Base-by-base conservation (phyloP, 2,113 vertebrate species). In the Oceanodroma tethys region DNA sequence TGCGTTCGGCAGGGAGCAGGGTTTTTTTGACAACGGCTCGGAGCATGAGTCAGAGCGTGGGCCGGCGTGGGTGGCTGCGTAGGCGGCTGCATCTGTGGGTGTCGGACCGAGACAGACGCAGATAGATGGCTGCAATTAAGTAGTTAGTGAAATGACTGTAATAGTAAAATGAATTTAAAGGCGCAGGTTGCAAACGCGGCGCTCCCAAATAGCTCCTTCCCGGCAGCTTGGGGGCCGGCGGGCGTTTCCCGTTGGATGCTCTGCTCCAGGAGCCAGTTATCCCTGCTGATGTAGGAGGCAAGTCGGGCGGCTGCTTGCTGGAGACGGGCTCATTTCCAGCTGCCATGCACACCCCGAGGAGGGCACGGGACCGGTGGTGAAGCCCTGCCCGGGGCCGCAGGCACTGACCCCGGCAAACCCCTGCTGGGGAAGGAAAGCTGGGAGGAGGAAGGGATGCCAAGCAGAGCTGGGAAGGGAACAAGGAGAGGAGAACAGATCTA, bases 71-170 rank as follows among this genome's bases (percentile, higher is more conserved):
- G 98, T 25, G 93, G 93, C 85, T 67, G 83, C 90, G 90, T 93
- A 96, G 98, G 98, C 43, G 83, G 95, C 93, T 70, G 84, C 97
- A 96, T 97, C 97, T 95, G 98, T 95, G 97, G 98, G 98, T 97
- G 98, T 98, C 86, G 97, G 97, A 95, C 98, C 91, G 91, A 98
- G 97, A 97, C 96, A 97, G 97, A 96, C 85, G 72, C 92, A 90
- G 93, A 97, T 68, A 95, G 95, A 97, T 97, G 93, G 96, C 96
- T 97, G 90, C 81, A 95, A 95, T 98, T 98, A 96, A 72, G 78
- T 75, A 95, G 78, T 97, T 97, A 97, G 96, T 21, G 72, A 97
- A 98, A 97, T 94, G 91, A 93, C 96, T 97, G 47, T 48, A 90
- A 96, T 85, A 96, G 96, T 90, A 90, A 97, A 96, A 95, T 62